Conservation (phyloP, 2,113 vertebrate species). For the Mormoops blainvillei region DNA sequence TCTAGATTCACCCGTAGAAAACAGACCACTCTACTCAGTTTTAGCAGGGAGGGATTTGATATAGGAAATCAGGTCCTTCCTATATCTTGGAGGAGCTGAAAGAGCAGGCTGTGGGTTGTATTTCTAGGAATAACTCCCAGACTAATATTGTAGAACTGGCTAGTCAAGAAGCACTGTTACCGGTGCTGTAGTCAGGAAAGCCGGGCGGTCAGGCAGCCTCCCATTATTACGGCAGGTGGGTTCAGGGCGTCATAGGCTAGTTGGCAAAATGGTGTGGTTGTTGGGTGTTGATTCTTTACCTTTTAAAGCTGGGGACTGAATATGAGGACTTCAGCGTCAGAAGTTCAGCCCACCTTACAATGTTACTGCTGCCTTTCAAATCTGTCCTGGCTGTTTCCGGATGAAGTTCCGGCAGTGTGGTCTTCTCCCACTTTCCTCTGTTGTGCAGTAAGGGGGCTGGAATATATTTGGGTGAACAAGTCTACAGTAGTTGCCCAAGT, state of each 20-base stretch:
- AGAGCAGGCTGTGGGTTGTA: neutral
- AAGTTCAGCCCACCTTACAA: neutral
- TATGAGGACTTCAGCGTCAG: neutral
- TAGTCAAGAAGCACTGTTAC: neutral
- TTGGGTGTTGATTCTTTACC: neutral
- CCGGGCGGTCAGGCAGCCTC: neutral
- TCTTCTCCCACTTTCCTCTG: neutral
- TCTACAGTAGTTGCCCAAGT: neutral
- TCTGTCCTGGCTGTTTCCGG: neutral
- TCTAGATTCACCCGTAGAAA: slow-evolving; percentile 9
- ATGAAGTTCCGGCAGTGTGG: neutral
- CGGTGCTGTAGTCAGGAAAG: neutral
- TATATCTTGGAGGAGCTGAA: neutral
- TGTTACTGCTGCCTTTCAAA: neutral
- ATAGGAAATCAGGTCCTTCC: neutral
- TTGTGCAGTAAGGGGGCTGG: neutral
- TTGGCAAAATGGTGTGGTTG: neutral
- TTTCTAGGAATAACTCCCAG: slow-evolving; percentile 41
- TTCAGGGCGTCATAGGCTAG: neutral
- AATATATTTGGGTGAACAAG: neutral
- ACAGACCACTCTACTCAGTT: neutral
- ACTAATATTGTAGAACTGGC: neutral
- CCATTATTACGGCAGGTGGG: neutral
- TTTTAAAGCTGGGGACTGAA: neutral
- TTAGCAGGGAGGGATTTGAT: neutral